These are phyloP conservation scores for Tadarida brasiliensis DNA, from an alignment of 2,797 vertebrate genomes.

Conservation along the genomic window DNA sequence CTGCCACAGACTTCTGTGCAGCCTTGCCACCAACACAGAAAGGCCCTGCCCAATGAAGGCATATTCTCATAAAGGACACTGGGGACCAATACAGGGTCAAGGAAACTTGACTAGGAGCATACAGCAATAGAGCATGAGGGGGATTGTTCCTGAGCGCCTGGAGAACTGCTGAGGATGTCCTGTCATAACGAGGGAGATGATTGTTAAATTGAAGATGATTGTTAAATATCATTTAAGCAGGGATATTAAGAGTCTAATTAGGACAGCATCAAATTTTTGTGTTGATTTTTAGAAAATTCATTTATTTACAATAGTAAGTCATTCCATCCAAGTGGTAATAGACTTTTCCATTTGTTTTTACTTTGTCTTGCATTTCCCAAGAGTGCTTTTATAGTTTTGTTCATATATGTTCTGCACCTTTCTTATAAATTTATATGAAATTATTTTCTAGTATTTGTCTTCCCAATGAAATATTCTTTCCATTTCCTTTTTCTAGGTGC, in stretches of 20 bases:
- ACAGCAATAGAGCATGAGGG: neutral
- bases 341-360: slow-evolving; percentile 15
- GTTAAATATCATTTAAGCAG: neutral
- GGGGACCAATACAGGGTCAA: neutral
- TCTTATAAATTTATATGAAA: slow-evolving; percentile 22
- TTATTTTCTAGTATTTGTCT: neutral
- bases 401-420: neutral
- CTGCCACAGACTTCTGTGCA: neutral
- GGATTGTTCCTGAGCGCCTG: neutral
- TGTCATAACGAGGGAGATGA: neutral
- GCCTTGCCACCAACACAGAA: neutral
- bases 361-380: slow-evolving; percentile 14
- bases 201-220: neutral
- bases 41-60: neutral
- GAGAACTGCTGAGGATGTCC: neutral
- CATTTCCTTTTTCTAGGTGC: neutral
- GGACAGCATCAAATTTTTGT: neutral
- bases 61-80: neutral
- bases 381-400: neutral
- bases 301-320: neutral
- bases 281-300: slow-evolving; percentile 7
- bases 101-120: neutral
- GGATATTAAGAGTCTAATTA: neutral
- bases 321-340: neutral
- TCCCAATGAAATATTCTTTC: slow-evolving; percentile 19